Percentiles rank a stretch among this genome's conserved stretches.
These are phyloP conservation scores for Acheta domesticus DNA, from an alignment of 2,888 invertebrate species.

Conservation along the genomic window DNA sequence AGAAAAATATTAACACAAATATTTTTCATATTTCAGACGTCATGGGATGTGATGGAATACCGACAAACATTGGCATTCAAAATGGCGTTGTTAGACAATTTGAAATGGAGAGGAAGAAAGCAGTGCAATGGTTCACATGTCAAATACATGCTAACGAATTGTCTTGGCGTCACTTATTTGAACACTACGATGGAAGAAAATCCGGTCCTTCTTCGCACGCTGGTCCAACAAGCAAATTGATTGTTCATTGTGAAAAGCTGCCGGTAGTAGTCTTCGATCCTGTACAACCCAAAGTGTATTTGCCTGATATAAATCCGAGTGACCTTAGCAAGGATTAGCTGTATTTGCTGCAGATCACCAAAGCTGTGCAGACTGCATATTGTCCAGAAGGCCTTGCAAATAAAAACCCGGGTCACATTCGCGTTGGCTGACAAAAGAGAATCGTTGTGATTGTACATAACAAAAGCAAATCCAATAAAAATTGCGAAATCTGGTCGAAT, in stretches of 20 bases:
- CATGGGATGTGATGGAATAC: neutral
- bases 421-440: conserved; percentile 34
- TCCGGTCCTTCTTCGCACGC: conserved; percentile 33
- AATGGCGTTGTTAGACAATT: no score
- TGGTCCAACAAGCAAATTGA: conserved; percentile 40
- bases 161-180: neutral
- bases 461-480: no score
- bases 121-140: neutral
- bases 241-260: conserved; percentile 36
- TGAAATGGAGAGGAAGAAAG: neutral
- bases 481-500: no score
- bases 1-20: no score
- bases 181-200: neutral
- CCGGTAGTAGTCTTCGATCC: conserved; percentile 26
- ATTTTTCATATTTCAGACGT: no score
- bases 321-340: conserved; percentile 39
- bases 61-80: no score
- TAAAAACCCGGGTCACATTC: conserved; percentile 34
- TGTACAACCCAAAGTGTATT: neutral
- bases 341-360: conserved; percentile 35
- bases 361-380: conserved; percentile 32
- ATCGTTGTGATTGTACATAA: conserved; percentile 37
- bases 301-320: neutral
- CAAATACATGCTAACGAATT: neutral
- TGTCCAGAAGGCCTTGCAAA: conserved; percentile 33